phyloP scores from a whole-genome alignment of 2,888 invertebrate species.

The Lasiommata megera region DNA sequence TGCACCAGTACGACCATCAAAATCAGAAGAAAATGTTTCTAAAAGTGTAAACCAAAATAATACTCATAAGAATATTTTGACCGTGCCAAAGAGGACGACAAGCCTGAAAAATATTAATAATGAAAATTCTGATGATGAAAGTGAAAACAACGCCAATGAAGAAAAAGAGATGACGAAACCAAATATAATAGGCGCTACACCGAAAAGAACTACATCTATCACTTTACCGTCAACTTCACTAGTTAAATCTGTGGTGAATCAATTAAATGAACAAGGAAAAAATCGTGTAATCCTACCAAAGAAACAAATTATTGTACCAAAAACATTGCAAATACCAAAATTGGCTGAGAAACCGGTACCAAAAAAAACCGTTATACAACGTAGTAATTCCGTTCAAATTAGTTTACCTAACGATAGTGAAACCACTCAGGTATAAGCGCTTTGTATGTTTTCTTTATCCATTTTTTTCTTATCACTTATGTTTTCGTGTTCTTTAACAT shows the following conservation, averaged over 20 bases:
- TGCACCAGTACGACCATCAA: conserved; percentile 59
- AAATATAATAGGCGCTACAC: conserved; percentile 72
- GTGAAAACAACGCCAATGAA: conserved; percentile 37
- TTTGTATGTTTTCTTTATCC: conserved; percentile 47
- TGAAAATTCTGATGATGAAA: conserved; percentile 37
- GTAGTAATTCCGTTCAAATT: conserved; percentile 73
- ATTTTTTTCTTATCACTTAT: conserved; percentile 30
- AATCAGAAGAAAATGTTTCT: conserved; percentile 62
- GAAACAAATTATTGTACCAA: conserved; percentile 70
- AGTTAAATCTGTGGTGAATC: conserved; percentile 67
- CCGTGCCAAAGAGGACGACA: conserved; percentile 37
- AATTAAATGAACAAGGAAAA: conserved; percentile 65
- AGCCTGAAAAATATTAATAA: conserved; percentile 36
- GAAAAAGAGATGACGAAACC: conserved; percentile 52
- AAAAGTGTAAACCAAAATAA: conserved; percentile 37
- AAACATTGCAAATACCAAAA: conserved; percentile 77
- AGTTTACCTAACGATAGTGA: conserved; percentile 55
- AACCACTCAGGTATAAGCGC: conserved; percentile 72
- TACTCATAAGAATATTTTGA: conserved; percentile 28
- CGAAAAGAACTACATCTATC: conserved; percentile 57
- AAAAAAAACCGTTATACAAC: conserved; percentile 65
- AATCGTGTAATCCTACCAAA: conserved; percentile 66
- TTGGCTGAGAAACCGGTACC: conserved; percentile 72
- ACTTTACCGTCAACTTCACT: conserved; percentile 69
- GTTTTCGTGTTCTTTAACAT: conserved; percentile 45